Base-by-base conservation (phyloP, 2,888 invertebrate genomes). In the Alviniconcha strummeri region DNA sequence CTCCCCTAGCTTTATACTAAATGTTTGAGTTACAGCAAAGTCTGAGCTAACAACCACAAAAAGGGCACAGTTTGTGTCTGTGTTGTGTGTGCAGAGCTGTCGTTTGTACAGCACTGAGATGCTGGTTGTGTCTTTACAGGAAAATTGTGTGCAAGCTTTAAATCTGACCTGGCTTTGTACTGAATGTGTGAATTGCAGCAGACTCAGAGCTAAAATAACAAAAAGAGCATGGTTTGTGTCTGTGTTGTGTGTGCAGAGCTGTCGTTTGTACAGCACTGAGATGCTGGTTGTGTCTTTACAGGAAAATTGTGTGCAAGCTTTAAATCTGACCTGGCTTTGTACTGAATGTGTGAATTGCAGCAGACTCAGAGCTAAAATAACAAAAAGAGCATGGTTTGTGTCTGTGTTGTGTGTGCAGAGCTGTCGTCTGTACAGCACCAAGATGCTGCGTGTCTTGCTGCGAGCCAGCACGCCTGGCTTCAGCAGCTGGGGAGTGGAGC, bases 371-470 rank as follows among this genome's bases (percentile, higher is more conserved):
- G 36, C 36, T 36, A 36, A 77, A 36, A 55, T 54, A 11, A 19
- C 1, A 55, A 55, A 55, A 11, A 36, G n/a, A 6, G 54, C 56
- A 60, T 8, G 57, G 19, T 9, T 82, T n/a, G 19, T 67, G 36
- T 36, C 17, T 60, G 57, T 75, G 52, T 57, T 84, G 78, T 56
- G 15, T 80, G 86, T 87, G 36, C 89, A 93, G 93, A 88, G 84
- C 84, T 90, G 91, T 87, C 95, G 97, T 71, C 94, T 98, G 72
- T 99, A 99, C 94, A 96, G 97, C 0, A 98, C 98, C 0, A 97
- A 97, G 93, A 97, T 98, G 94, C 95, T 99, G 88, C 96, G 97
- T 86, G 96, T 98, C 13, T 94, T 99, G 88, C 94, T 99, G 83
- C 95, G 98, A 86, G 92, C 93, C 5, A 91, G 92, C 55, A 92